These are phyloP conservation scores for Platorchestia sp. DNA, from an alignment of 1,140 invertebrate species.

Conservation along the genomic window DNA sequence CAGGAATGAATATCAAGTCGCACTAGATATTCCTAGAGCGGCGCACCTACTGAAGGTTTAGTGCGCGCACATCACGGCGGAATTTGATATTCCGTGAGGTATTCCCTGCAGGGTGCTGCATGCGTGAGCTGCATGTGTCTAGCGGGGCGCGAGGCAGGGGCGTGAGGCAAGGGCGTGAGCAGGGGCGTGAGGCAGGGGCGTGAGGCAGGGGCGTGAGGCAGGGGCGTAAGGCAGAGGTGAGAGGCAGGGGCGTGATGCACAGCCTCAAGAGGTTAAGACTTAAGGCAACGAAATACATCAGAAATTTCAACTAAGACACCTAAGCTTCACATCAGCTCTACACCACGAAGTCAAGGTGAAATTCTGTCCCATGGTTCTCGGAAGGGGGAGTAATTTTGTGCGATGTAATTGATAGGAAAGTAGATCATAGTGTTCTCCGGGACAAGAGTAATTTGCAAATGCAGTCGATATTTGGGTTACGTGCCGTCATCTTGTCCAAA, in stretches of 20 bases:
- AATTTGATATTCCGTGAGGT: conserved; percentile 41
- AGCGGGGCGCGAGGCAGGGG: background rate
- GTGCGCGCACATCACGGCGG: background rate
- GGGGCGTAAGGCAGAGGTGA: background rate
- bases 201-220: background rate
- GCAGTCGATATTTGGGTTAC: too few species aligned
- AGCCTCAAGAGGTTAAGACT: background rate
- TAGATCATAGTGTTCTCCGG: too few species aligned
- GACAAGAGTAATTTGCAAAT: too few species aligned
- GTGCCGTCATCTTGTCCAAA: too few species aligned
- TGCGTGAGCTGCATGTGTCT: background rate
- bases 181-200: background rate
- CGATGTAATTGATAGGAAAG: too few species aligned
- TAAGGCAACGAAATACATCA: too few species aligned
- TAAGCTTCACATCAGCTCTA: too few species aligned
- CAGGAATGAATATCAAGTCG: background rate
- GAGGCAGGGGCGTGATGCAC: background rate
- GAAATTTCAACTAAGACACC: too few species aligned
- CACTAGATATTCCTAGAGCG: background rate
- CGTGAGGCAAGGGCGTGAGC: background rate
- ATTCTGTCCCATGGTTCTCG: too few species aligned
- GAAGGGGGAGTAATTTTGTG: too few species aligned
- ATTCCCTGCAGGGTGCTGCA: background rate
- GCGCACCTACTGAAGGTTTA: background rate
- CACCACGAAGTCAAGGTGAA: too few species aligned